phyloP scores from a whole-genome alignment of 2,797 vertebrate genomes.

The Lemur catta region DNA sequence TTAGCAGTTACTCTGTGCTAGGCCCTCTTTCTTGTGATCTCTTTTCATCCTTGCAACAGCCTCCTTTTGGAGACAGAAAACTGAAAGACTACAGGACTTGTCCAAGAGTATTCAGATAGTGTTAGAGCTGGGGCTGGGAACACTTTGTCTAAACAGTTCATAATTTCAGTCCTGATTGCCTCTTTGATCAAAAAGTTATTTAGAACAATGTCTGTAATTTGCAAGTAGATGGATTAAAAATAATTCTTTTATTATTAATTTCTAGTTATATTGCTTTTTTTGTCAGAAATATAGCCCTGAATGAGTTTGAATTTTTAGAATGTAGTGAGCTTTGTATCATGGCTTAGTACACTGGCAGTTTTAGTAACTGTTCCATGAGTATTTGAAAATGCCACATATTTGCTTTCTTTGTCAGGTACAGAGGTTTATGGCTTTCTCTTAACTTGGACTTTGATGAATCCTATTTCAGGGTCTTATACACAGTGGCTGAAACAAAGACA shows the following conservation, averaged over 20 bases:
- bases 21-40: not conserved
- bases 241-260: not conserved
- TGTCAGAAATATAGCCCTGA: not conserved
- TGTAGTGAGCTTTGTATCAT: not conserved
- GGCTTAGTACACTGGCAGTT: not conserved
- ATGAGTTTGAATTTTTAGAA: not conserved
- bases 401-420: not conserved
- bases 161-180: constrained; percentile 1
- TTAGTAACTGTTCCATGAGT: not conserved
- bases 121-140: not conserved
- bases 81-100: not conserved
- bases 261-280: not conserved
- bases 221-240: not conserved
- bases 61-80: not conserved
- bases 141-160: not conserved
- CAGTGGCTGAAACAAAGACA: not conserved
- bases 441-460: not conserved
- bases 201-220: not conserved
- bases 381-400: not conserved
- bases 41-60: not conserved
- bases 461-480: not conserved
- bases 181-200: constrained; percentile 13
- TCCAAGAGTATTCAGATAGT: not conserved
- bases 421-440: not conserved
- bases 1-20: not conserved